Base-by-base conservation (phyloP, 2,888 invertebrate species). In the Busseola fusca region DNA sequence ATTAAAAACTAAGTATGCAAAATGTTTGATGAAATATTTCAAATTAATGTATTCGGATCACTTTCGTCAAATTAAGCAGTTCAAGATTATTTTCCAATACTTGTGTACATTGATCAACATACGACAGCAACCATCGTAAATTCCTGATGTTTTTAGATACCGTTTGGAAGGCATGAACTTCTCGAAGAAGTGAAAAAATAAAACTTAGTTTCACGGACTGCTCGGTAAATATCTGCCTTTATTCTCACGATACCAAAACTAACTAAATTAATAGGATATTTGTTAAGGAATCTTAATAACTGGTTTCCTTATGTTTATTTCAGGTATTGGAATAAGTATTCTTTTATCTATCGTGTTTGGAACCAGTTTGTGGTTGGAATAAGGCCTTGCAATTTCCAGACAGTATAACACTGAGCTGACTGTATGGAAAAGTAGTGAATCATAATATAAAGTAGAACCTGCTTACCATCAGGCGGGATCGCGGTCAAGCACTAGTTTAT, bases 211-310 rank as follows among this genome's bases (percentile, higher is more conserved):
- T 54, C 27, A 54, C 37, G n/a, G 37, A 48, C 37, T n/a, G 18
- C 16, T 68, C 21, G 30, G 14, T 7, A 56, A 65, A 40, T 52
- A 59, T 56, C 12, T 54, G 45, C n/a, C 16, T 81, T 59, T 58
- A 65, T 77, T 77, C 73, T 69, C 78, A 77, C 66, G 73, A 65
- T 57, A 69, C 64, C 48, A 77, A 64, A 57, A 16, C 74, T 63
- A 77, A 54, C 58, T 12, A 82, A 72, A 78, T 69, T 57, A 78
- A 60, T 66, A 64, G 37, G 25, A 63, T 67, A 64, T 69, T 67
- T 56, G 37, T 70, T 14, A 70, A 65, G 52, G 72, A 62, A 70
- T 82, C 67, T 63, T 66, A 54, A 78, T 74, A 80, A 80, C 80
- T 67, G 79, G 80, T 80, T 82, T 78, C 48, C 25, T 59, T 76